phyloP scores from a whole-genome alignment of 2,888 invertebrate genomes.

The Hedychridium roseum region DNA sequence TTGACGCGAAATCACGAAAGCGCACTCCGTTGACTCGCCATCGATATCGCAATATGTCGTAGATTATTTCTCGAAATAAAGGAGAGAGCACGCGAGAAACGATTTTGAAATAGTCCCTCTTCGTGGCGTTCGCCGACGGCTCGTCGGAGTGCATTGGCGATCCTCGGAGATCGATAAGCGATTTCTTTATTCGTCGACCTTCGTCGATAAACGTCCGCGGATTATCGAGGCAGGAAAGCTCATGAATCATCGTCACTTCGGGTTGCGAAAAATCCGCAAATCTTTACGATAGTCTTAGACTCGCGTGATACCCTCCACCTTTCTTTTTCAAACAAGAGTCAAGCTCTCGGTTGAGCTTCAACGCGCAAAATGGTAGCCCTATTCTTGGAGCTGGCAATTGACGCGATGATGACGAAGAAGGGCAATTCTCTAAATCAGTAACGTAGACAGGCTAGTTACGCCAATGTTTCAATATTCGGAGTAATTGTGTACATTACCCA shows the following conservation, averaged over 20 bases:
- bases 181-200: neutral
- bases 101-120: no score
- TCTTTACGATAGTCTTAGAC: no score
- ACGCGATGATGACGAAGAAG: constrained; percentile 24
- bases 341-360: neutral
- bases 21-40: no score
- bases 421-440: constrained; percentile 39
- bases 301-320: no score
- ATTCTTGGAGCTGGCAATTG: constrained; percentile 4
- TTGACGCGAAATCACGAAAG: no score
- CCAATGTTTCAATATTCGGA: constrained; percentile 42
- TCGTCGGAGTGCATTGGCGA: neutral
- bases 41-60: no score
- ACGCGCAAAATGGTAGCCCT: neutral
- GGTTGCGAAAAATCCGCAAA: neutral
- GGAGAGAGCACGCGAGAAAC: no score
- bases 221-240: neutral
- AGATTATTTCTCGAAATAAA: no score
- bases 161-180: neutral
- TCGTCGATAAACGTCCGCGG: no score
- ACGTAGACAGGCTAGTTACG: constrained; percentile 37
- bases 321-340: no score
- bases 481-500: neutral
- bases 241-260: neutral
- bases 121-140: no score